Evolutionary conservation across 2,888 invertebrate genomes (phyloP), one percentile per base, ranked within the genome.

Genomic region (Pyrrhosoma nymphula): DNA sequence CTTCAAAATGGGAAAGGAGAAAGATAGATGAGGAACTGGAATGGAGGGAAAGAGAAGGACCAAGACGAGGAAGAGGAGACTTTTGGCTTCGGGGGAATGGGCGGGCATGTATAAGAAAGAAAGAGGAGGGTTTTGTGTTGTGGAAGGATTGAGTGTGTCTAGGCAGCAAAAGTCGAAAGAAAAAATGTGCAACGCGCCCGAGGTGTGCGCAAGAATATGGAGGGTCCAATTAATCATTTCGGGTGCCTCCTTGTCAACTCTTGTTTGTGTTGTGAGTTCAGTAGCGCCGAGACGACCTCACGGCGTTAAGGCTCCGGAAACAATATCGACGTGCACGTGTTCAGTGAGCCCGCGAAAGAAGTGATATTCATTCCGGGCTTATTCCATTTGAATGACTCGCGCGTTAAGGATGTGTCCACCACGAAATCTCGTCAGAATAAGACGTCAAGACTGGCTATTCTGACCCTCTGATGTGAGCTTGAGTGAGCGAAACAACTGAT

Each of bases 251-350:
- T 93, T 93, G 63, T 93, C 93, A 55, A 93, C 69, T 39, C 69
- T 47, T 93, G 93, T 93, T 93, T 93, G 93, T 93, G 63, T 93
- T 93, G 93, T 47, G 56, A 93, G 63, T 93, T 75, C 93, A 69
- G 93, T 93, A 93, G 93, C 93, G 56, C 69, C 39, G 35, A 93
- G 93, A 35, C 69, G 63, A n/a, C 69, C 60, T 60, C 69, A n/a
- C 93, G 75, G 93, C 93, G 26, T 82, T 82, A 12, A 35, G 35
- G 18, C 82, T 82, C 35, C 16, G 82, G 82, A 82, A 82, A 82
- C 82, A 82, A 82, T 82, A 82, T 82, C 82, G 30, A 35, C n/a
- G 82, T 26, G 30, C 35, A 82, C 35, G 18, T 35, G 35, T 82
- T 82, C 18, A 35, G 82, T 35, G 35, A 14, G 12, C 69, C 35